Conservation (phyloP, 2,113 vertebrate genomes). For the Spea multiplicata region DNA sequence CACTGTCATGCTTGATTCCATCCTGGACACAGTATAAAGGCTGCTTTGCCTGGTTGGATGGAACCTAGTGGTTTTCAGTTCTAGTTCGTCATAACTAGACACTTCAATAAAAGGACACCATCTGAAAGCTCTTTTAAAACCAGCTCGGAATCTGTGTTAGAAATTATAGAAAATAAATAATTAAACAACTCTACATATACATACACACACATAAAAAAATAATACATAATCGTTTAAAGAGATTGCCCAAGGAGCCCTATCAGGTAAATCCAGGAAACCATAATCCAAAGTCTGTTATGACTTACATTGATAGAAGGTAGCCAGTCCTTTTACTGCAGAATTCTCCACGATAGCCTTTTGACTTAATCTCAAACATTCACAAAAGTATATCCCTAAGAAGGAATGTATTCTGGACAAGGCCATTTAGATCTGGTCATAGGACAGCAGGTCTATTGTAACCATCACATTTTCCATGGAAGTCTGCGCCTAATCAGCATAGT, state of each 20-base stretch:
- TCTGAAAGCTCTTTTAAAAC: conserved; percentile 88
- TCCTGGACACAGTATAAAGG: conserved; percentile 83
- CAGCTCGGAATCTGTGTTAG: conserved; percentile 83
- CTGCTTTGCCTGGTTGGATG: conserved; percentile 85
- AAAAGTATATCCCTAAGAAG: too few species aligned
- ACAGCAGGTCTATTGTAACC: too few species aligned
- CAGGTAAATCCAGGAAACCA: not conserved
- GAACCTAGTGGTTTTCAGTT: conserved; percentile 79
- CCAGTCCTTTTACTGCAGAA: too few species aligned
- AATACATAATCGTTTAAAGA: not conserved
- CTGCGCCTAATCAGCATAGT: too few species aligned
- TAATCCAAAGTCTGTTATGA: not conserved
- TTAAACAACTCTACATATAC: not conserved
- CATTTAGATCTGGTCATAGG: too few species aligned
- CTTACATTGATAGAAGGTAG: too few species aligned
- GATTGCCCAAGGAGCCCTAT: not conserved
- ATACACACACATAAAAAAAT: not conserved
- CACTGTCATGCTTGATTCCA: conserved; percentile 83
- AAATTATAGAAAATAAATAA: conserved; percentile 21
- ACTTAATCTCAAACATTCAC: too few species aligned
- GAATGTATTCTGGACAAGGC: too few species aligned
- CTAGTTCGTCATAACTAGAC: conserved; percentile 85
- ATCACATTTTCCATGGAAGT: too few species aligned
- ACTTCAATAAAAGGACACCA: conserved; percentile 94
- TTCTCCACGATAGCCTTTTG: too few species aligned